Conservation (phyloP, 2,797 vertebrate genomes). For the Garrulus glandarius region DNA sequence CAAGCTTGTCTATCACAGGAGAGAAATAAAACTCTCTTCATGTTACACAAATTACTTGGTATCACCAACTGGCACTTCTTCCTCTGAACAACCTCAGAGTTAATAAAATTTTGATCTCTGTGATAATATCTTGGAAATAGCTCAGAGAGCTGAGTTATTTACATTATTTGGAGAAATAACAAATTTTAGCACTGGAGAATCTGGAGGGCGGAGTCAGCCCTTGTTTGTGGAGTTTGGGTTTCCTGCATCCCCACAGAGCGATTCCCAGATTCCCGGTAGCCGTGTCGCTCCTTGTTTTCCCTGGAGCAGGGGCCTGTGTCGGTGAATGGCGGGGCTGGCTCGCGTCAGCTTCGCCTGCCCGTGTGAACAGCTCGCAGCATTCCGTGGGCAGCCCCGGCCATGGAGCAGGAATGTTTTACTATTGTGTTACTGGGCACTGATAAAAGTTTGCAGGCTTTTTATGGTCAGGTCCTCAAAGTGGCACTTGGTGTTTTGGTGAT, state of each 20-base stretch:
- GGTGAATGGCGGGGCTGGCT: slow-evolving; percentile 59
- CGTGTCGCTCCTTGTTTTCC: neutral
- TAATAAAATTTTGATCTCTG: neutral
- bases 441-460: slow-evolving; percentile 72
- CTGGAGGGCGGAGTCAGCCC: neutral
- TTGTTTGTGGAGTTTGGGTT: neutral
- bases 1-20: neutral
- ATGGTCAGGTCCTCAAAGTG: slow-evolving; percentile 67
- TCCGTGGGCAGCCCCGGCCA: slow-evolving; percentile 66
- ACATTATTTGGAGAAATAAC: neutral
- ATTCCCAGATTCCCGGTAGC: neutral
- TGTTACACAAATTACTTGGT: neutral
- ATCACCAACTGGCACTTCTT: neutral
- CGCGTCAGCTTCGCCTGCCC: slow-evolving; percentile 68
- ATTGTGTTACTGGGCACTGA: slow-evolving; percentile 43
- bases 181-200: neutral
- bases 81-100: neutral
- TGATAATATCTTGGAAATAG: neutral
- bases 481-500: slow-evolving; percentile 63
- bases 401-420: slow-evolving; percentile 24
- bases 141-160: neutral
- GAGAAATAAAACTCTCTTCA: neutral
- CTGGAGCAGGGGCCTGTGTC: slow-evolving; percentile 37
- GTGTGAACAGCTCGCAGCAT: slow-evolving; percentile 80
- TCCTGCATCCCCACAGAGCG: neutral